These are phyloP conservation scores for Eupithecia dodoneata DNA, from an alignment of 2,888 invertebrate genomes.

Conservation along the genomic window DNA sequence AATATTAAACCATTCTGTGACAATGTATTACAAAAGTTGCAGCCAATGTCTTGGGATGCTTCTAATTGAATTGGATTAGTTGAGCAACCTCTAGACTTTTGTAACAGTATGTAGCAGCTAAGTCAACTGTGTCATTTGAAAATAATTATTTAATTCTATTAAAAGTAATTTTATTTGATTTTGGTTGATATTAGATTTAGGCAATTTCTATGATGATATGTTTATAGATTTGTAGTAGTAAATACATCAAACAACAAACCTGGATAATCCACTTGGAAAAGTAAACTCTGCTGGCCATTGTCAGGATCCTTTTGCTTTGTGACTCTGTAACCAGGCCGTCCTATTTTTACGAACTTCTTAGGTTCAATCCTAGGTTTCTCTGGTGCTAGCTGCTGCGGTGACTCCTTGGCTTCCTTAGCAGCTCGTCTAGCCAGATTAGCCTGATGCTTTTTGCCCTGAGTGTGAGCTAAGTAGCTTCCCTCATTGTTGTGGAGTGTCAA, in stretches of 20 bases:
- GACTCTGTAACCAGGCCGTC: conserved; percentile 98
- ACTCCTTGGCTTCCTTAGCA: conserved; percentile 99
- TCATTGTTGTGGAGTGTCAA: conserved; percentile 99
- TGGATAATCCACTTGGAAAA: conserved; percentile 98
- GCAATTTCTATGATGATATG: background rate
- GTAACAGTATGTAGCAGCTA: too few relatives aligned
- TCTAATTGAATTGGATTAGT: background rate
- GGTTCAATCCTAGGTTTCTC: conserved; percentile 98
- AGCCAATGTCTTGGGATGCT: background rate
- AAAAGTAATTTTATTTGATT: background rate
- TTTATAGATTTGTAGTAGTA: background rate
- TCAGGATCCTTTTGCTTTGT: conserved; percentile 99
- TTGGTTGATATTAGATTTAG: background rate
- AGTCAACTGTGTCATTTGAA: background rate
- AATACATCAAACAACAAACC: conserved; percentile 65
- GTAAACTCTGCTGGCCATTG: conserved; percentile 96
- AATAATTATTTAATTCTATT: background rate
- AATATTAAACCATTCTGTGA: background rate
- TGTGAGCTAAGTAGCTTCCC: conserved; percentile 99
- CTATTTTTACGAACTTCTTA: conserved; percentile 99
- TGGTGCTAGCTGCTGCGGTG: conserved; percentile 96
- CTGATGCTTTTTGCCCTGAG: conserved; percentile 99
- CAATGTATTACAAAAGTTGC: background rate
- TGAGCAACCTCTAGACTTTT: background rate
- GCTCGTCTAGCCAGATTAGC: conserved; percentile 98